Conservation (phyloP, 1,140 invertebrate species). For the Listronotus bonariensis region DNA sequence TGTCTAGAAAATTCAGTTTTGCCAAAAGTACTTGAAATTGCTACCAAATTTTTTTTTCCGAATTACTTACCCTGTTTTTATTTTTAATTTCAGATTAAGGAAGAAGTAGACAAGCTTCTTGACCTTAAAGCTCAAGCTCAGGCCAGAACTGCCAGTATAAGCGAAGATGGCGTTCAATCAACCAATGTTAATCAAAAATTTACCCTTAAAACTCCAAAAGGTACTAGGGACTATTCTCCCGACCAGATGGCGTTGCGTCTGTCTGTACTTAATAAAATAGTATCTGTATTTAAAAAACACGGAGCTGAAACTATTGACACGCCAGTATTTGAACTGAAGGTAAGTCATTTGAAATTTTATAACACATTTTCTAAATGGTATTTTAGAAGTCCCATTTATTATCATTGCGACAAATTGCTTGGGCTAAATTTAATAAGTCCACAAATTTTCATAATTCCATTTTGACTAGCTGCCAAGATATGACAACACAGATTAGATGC, state of each 20-base stretch:
- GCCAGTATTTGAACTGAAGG: constrained; percentile 98
- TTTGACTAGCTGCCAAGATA: too few relatives aligned
- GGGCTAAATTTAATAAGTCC: too few relatives aligned
- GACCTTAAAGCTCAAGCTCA: constrained; percentile 76
- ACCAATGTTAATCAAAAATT: constrained; percentile 69
- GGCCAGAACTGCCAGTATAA: constrained; percentile 58
- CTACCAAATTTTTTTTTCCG: too few relatives aligned
- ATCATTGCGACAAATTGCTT: too few relatives aligned
- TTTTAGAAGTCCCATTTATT: too few relatives aligned
- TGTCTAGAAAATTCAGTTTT: too few relatives aligned
- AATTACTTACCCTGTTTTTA: too few relatives aligned
- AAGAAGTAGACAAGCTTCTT: constrained; percentile 81
- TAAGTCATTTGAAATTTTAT: constrained; percentile 52
- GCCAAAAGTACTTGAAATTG: too few relatives aligned
- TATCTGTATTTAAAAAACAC: constrained; percentile 91
- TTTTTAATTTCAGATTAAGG: constrained; percentile 66
- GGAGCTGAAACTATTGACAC: constrained; percentile 99
- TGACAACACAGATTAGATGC: too few relatives aligned
- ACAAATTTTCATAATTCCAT: too few relatives aligned
- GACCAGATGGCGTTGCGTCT: constrained; percentile 93
- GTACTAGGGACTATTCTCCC: constrained; percentile 94
- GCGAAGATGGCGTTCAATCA: constrained; percentile 34
- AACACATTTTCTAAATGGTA: too few relatives aligned
- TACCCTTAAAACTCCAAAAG: constrained; percentile 90
- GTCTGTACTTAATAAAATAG: constrained; percentile 87